Base-by-base conservation (phyloP, 2,888 invertebrate genomes). In the Penaeus monodon region DNA sequence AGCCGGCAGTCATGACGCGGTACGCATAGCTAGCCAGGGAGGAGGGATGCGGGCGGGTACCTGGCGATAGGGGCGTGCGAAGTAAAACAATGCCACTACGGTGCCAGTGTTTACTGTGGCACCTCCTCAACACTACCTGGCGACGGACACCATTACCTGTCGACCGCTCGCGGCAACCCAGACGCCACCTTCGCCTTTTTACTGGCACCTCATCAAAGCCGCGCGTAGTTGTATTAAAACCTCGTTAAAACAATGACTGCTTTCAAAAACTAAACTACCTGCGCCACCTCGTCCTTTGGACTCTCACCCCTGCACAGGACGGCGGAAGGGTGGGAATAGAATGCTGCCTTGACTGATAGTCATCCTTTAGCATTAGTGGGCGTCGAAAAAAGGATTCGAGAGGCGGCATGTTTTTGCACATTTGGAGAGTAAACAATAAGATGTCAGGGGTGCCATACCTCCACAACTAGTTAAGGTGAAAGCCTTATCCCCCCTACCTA, bases 201-300 rank as follows among this genome's bases (percentile, higher is more conserved):
- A 44, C 78, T 76, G 78, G 78, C 78, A 68, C 66, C 17, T 44
- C 84, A 49, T 84, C 78, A 78, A 84, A 84, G 66, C 77, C 66
- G 49, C 82, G 57, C 78, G 38, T 33, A 27, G 24, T 38, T 68
- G 78, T 84, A 84, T 84, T 84, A 84, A 84, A 84, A 84, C 84
- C 78, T 84, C 84, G 84, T 84, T 84, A 84, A 84, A 84, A 84
- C 84, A 78, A 84, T 84, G 84, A 49, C 27, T 78, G 78, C 84
- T 57, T 84, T 68, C 44, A 77, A 66, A 65, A 76, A 38, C 77
- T 49, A 68, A 77, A 84, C 77, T 49, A n/a, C 66, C 78, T 68
- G 68, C 65, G 12, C 57, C 27, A 24, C 29, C 74, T 1, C 57
- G 73, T 29, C 24, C 3, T 24, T 27, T 27, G 29, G 57, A 14